Evolutionary conservation across 1,140 invertebrate genomes (phyloP).

Genomic region (Ctenoplectra terminalis): DNA sequence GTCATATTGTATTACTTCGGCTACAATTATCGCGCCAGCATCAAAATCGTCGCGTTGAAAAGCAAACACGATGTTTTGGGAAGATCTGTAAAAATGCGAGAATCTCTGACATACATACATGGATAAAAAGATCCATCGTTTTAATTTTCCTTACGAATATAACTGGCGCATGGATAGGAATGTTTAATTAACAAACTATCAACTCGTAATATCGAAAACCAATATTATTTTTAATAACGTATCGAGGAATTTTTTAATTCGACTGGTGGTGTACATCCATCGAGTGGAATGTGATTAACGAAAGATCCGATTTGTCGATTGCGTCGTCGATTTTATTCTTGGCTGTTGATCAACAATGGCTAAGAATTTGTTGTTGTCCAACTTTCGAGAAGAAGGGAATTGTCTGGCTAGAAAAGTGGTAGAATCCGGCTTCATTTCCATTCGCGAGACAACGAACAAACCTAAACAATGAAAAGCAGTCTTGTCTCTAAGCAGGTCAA

Average conservation of each 20-base stretch:
- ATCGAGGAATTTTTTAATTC: not conserved
- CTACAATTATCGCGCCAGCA: not conserved
- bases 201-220: not conserved
- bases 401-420: too few species aligned
- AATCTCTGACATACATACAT: too few species aligned
- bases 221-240: conserved; percentile 8
- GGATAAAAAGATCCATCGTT: too few species aligned
- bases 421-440: not conserved
- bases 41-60: too few species aligned
- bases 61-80: too few species aligned
- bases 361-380: too few species aligned
- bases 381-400: too few species aligned
- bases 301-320: not conserved
- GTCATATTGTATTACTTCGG: not conserved
- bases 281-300: not conserved
- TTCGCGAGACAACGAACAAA: not conserved
- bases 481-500: not conserved
- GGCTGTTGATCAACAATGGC: not conserved
- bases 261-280: too few species aligned
- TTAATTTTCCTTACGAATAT: not conserved
- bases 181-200: not conserved
- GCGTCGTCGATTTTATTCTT: too few species aligned
- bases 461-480: not conserved
- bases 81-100: too few species aligned
- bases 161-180: not conserved